Evolutionary conservation across 2,888 invertebrate genomes (phyloP), one percentile per base, ranked within the genome.

Genomic region (Amblyjoppa fuscipennis): DNA sequence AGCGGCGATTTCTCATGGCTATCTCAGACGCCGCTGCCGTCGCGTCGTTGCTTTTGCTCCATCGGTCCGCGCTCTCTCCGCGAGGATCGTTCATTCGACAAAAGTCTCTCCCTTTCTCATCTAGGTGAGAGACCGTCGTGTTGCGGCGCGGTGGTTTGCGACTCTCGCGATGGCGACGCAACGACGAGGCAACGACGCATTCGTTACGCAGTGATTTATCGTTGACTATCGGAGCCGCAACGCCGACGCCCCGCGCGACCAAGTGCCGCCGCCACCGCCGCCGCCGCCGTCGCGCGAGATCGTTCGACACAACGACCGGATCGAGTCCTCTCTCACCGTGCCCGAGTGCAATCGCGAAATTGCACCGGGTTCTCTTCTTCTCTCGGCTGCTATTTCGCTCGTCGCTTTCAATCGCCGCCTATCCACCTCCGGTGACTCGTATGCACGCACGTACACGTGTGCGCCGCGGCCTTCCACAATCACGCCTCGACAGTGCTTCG

Each of bases 201-300:
- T 86, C 87, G 86, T 83, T 86, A 86, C 85, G 80, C 85, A 83
- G 82, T 85, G 85, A 85, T 85, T 85, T 85, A 85, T 85, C 85
- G 85, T 77, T 76, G 77, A 73, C 80, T 83, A 82, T 80, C 84
- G 78, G 78, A 69, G 73, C 25, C 70, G 59, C 73, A 81, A 84
- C 84, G 76, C 70, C 81, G 81, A 81, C 84, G 84, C 81, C 81
- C 66, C 70, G 45, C 20, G 38, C 71, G 70, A 45, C 68, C 59
- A 66, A 76, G 64, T 53, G 66, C n/a, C 64, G 9, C 3, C n/a
- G 41, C 20, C 20, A 20, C 20, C 20, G 20, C 20, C 20, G 20
- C 20, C 20, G 20, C 0, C 20, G 20, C 20, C 20, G 20, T 0
- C 20, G 20, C 66, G 38, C 41, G 66, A 20, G 66, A 68, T 59